Conservation (phyloP, 2,888 invertebrate genomes). For the Synanthedon vespiformis region DNA sequence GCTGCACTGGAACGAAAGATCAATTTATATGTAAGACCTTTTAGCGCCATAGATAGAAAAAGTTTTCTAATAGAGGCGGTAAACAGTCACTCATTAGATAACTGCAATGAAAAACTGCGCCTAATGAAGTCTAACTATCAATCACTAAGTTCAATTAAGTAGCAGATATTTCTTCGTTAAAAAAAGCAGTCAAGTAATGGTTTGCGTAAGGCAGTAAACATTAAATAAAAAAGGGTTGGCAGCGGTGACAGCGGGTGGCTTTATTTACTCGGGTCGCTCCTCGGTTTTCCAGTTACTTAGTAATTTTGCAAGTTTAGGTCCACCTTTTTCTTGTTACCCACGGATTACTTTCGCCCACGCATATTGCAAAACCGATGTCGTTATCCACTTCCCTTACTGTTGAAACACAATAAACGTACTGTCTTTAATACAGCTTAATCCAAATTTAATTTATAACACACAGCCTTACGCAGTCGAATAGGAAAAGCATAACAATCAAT, state of each 20-base stretch:
- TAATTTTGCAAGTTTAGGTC: constrained; percentile 27
- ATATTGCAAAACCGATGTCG: constrained; percentile 10
- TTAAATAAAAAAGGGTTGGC: constrained; percentile 21
- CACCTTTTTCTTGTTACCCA: constrained; percentile 31
- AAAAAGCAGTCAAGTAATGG: background rate
- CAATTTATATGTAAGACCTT: no score
- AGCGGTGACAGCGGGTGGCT: constrained; percentile 12
- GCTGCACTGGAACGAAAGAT: no score
- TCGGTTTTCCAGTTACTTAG: constrained; percentile 21
- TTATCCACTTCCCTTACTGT: constrained; percentile 5
- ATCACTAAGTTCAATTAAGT: background rate
- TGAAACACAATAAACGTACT: background rate
- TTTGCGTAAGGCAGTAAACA: constrained; percentile 1
- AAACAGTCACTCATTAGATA: no score
- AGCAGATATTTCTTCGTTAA: background rate
- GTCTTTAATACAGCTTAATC: no score
- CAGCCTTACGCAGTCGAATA: no score
- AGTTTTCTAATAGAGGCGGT: no score
- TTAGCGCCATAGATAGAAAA: no score
- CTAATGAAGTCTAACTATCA: background rate
- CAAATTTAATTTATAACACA: no score
- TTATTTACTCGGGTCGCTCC: constrained; percentile 16
- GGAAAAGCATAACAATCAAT: no score
- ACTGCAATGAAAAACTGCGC: background rate
- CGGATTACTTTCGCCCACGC: constrained; percentile 22